Evolutionary conservation across 2,797 vertebrate species (phyloP), one percentile per base, ranked within the genome.

Genomic region (Pipistrellus nathusii): DNA sequence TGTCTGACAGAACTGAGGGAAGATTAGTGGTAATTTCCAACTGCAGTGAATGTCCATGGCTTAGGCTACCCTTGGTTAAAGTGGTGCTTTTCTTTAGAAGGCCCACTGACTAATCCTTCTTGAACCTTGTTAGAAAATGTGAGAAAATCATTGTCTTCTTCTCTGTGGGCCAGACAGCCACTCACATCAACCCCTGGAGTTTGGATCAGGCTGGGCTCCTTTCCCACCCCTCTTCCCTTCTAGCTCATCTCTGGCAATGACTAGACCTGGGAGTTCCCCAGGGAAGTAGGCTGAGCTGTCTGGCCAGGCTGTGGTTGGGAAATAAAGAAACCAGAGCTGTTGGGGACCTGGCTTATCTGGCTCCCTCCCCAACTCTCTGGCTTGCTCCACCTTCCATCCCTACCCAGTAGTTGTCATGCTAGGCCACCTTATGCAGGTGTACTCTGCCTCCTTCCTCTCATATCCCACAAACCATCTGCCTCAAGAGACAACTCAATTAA

Each of bases 321-420:
- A 93, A 96, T 86, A 82, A 92, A 84, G 71, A 94, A 90, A 82
- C 15, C 59, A 87, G 66, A 95, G 91, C 30, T 76, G 77, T 14
- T 69, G 81, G 66, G 30, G 30, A 73, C 77, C 59, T 73, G 53
- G 69, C 41, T 82, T 51, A 27, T 41, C 15, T 53, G 92, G 48
- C 76, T 86, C 69, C 46, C 23, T 72, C 44, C 25, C 73, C 41
- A 30, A 35, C 68, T 53, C 77, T 53, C 59, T 62, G 83, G 62
- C 80, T 88, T 57, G 30, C 32, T 53, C 21, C 59, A 25, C n/a
- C 32, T 15, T 57, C 11, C 13, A 15, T 27, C 20, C 5, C 59
- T 81, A 15, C 2, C 27, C 12, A 23, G 32, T 68, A 27, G 81
- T 30, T 84, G 91, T 72, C 53, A 91, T 12, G 4, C n/a, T 55